phyloP scores from a whole-genome alignment of 2,888 invertebrate genomes.

The Netelia virgata region DNA sequence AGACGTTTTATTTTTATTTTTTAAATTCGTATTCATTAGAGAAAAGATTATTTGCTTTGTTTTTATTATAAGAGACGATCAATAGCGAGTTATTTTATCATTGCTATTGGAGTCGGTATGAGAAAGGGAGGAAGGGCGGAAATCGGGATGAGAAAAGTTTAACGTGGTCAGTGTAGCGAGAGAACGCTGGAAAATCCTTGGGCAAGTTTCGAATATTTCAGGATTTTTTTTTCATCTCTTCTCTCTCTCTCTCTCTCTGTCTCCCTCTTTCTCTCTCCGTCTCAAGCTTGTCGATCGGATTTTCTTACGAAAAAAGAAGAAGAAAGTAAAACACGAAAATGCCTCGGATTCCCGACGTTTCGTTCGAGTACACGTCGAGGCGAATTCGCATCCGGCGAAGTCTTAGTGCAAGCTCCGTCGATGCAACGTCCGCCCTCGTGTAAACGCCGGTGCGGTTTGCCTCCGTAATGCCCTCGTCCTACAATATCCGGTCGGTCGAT shows the following conservation, averaged over 20 bases:
- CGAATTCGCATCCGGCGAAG: conserved; percentile 36
- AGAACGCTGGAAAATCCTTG: conserved; percentile 41
- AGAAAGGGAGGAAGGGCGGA: conserved; percentile 20
- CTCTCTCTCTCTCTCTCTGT: too few relatives aligned
- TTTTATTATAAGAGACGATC: not conserved
- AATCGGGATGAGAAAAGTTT: conserved; percentile 21
- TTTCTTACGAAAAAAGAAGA: conserved; percentile 11
- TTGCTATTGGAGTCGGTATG: conserved; percentile 48
- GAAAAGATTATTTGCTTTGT: not conserved
- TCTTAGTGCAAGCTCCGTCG: conserved; percentile 28
- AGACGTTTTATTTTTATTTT: conserved; percentile 11
- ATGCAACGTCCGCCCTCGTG: conserved; percentile 26
- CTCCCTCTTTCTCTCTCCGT: not conserved
- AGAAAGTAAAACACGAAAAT: conserved; percentile 34
- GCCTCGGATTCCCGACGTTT: conserved; percentile 48
- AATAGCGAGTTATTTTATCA: conserved; percentile 45
- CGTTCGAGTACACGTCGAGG: conserved; percentile 48
- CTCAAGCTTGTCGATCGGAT: conserved; percentile 8
- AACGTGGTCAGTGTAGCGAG: conserved; percentile 32
- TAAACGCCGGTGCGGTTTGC: conserved; percentile 21
- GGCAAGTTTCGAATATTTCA: conserved; percentile 45
- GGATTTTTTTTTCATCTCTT: conserved; percentile 26
- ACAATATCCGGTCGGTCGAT: conserved; percentile 52
- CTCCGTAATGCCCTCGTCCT: conserved; percentile 25
- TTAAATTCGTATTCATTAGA: conserved; percentile 4